phyloP scores from a whole-genome alignment of 1,140 invertebrate genomes.

The Drosophila subobscura region DNA sequence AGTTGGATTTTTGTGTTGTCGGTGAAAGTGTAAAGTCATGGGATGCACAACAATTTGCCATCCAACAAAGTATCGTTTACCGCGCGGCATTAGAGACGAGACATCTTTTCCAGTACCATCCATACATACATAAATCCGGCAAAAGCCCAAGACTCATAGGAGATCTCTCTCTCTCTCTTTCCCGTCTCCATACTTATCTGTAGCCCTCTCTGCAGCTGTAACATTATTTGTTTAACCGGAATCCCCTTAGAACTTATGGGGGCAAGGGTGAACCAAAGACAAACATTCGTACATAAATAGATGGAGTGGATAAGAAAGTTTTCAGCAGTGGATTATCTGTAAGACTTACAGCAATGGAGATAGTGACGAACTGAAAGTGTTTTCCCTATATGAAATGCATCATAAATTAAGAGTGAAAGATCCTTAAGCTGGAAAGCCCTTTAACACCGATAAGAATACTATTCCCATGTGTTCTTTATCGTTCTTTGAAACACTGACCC shows the following conservation, averaged over 20 bases:
- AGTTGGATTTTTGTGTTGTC: conserved; percentile 27
- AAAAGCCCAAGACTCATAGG: conserved; percentile 43
- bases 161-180: conserved; percentile 18
- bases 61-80: conserved; percentile 51
- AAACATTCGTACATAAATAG: conserved; percentile 6
- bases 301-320: conserved; percentile 40
- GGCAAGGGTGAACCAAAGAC: conserved; percentile 3
- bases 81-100: conserved; percentile 35
- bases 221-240: conserved; percentile 62
- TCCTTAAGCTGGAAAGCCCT: no score
- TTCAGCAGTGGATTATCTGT: conserved; percentile 32
- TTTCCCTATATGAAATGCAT: no score
- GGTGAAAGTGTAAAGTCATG: conserved; percentile 77
- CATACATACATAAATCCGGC: conserved; percentile 40
- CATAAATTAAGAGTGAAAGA: no score
- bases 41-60: conserved; percentile 48
- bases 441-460: no score
- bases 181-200: conserved; percentile 4
- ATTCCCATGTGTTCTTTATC: no score
- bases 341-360: no score
- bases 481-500: no score
- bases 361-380: no score
- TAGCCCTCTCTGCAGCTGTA: conserved; percentile 46
- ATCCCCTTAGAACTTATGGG: conserved; percentile 39
- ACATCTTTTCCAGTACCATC: neutral